Base-by-base conservation (phyloP, 2,113 vertebrate genomes). In the Pollachius pollachius region DNA sequence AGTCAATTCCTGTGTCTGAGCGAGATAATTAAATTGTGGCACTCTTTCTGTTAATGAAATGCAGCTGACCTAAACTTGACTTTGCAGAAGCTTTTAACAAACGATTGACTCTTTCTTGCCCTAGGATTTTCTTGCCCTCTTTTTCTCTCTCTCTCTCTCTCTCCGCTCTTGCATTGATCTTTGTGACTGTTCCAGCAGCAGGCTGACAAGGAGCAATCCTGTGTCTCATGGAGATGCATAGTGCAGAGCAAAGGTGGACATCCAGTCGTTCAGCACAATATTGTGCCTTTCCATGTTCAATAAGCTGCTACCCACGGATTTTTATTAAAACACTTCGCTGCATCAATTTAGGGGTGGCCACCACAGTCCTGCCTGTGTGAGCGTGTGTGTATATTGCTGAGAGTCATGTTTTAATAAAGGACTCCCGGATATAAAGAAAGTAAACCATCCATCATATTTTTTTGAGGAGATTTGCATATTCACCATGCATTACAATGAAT, bases 1-100 rank as follows among this genome's bases (percentile, higher is more conserved):
- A 27, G 15, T 3, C 25, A 60, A 18, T 62, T 25, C 2, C 37
- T 60, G n/a, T 27, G 52, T 62, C 21, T 60, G n/a, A 18, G 21
- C n/a, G 13, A 60, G 21, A 59, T 19, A 59, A 74, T 54, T 75
- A 2, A 62, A 66, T 61, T 60, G 57, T 15, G 41, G 11, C 12
- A 1, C 52, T 66, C 64, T 64, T 63, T 65, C 54, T 65, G 11
- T 9, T 72, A 58, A 77, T 79, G 65, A 74, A 83, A 73, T 73
- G 76, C 73, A 70, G 68, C 57, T 86, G 85, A 85, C 87, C 78
- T 6, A 3, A 54, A 60, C 21, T 62, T 81, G 83, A 87, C 77
- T 78, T 74, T 25, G 64, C 67, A 30, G 0, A 54, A 65, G 74
- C 73, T 79, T 83, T 85, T 77, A 82, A 80, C 62, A 81, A 85